Evolutionary conservation across 2,113 vertebrate genomes (phyloP).

Genomic region (Salvelinus sp.): DNA sequence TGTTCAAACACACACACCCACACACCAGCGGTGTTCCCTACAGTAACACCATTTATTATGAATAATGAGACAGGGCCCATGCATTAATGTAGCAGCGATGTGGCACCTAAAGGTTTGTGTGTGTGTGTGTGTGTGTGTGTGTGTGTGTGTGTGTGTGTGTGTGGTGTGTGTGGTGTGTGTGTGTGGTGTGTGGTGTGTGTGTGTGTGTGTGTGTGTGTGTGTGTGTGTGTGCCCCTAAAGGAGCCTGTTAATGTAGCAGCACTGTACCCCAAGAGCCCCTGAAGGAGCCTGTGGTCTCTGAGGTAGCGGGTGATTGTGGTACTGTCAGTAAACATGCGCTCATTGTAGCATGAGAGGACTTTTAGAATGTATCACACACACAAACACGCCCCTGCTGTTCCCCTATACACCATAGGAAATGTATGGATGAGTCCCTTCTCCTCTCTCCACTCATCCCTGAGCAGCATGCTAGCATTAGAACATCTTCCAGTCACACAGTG

Average conservation of each 20-base stretch:
- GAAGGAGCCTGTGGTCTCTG: conserved; percentile 42
- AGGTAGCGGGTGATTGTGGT: conserved; percentile 69
- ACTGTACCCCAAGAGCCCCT: conserved; percentile 40
- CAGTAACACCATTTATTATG: conserved; percentile 58
- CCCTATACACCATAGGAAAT: no score
- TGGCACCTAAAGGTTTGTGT: conserved; percentile 8
- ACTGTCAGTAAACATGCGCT: conserved; percentile 74
- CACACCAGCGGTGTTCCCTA: conserved; percentile 57
- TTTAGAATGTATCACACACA: conserved; percentile 19
- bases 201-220: conserved; percentile 6
- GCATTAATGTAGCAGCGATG: conserved; percentile 71
- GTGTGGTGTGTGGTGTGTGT: no score
- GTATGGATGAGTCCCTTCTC: conserved; percentile 39
- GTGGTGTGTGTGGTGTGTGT: no score
- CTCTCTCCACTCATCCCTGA: conserved; percentile 53
- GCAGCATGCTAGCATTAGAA: conserved; percentile 48
- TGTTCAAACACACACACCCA: background rate
- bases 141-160: conserved; percentile 2
- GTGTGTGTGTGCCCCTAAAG: conserved; percentile 14
- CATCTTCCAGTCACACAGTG: no score
- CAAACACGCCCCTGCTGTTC: no score
- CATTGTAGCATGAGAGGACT: conserved; percentile 57
- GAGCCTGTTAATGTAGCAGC: conserved; percentile 65
- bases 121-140: background rate
- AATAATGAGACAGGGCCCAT: conserved; percentile 72